Evolutionary conservation across 2,888 invertebrate species (phyloP), one percentile per base, ranked within the genome.

Genomic region (Perizoma affinitatum): DNA sequence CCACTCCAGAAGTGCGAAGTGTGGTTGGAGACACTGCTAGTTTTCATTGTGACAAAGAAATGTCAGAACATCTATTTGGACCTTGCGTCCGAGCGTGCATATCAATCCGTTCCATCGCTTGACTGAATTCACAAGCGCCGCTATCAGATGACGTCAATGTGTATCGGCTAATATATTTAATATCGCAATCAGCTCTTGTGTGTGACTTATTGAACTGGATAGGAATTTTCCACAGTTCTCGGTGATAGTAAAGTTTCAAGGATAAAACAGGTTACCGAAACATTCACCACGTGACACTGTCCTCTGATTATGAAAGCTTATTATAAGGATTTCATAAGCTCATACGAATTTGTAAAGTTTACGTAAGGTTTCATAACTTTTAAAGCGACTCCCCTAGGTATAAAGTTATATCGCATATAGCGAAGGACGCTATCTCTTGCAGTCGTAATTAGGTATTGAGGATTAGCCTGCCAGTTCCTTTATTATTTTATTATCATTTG

Each of bases 131-230:
- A 69, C 61, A 66, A 49, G 52, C 44, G 41, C 63, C 66, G 65
- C 58, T 70, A 66, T 66, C 66, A 62, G 35, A 36, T 68, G 69
- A 69, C 69, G 69, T 68, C 69, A 69, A 65, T 61, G 36, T 57
- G 35, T 61, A 69, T 67, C 62, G 40, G 38, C 57, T 59, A 61
- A 61, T 57, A 36, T 62, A 60, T 63, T 58, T 41, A 40, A 38
- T 61, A 67, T 67, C 57, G 53, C 53, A 61, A 69, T 66, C 61
- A 46, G 58, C 61, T 40, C 58, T 63, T 61, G 59, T 55, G 53
- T 58, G 38, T 61, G 36, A 59, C 59, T 62, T 65, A 63, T 55
- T 52, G 48, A 46, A 47, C 63, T 60, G 54, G 42, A 49, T 58
- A 58, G 54, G 40, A 66, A 61, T 63, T 68, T 66, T 63, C 66